phyloP scores from a whole-genome alignment of 2,888 invertebrate genomes.

The Poecilus cupreus region DNA sequence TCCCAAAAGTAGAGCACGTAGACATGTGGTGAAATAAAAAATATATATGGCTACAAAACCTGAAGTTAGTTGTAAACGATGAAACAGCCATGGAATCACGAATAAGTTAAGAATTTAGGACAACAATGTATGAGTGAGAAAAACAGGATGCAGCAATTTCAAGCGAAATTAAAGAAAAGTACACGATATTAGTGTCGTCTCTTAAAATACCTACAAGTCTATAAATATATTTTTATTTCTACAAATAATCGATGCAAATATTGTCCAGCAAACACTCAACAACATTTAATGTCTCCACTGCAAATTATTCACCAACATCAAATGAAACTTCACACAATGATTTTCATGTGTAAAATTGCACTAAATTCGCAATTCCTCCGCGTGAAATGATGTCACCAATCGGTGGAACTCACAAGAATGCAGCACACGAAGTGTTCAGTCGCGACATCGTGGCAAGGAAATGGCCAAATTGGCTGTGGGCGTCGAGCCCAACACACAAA shows the following conservation, averaged over 20 bases:
- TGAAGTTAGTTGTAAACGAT: too few species aligned
- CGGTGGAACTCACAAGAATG: constrained; percentile 18
- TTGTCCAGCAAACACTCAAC: too few species aligned
- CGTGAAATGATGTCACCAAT: constrained; percentile 2
- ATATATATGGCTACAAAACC: too few species aligned
- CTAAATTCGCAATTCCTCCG: constrained; percentile 11
- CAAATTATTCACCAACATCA: not conserved
- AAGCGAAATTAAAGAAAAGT: not conserved
- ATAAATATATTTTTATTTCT: not conserved
- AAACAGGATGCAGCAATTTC: constrained; percentile 13
- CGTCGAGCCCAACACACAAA: constrained; percentile 13
- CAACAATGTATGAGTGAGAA: not conserved
- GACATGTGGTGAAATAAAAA: too few species aligned
- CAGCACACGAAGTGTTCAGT: constrained; percentile 18
- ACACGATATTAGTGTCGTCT: not conserved
- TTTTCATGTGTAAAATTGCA: too few species aligned
- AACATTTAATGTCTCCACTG: not conserved
- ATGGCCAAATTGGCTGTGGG: constrained; percentile 45
- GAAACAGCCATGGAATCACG: not conserved
- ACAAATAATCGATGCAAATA: too few species aligned
- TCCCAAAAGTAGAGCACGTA: too few species aligned
- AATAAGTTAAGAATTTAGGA: not conserved
- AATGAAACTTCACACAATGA: too few species aligned
- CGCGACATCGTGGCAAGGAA: constrained; percentile 41
- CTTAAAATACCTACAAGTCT: not conserved